Evolutionary conservation across 2,888 invertebrate species (phyloP).

Genomic region (Cheilosia variabilis): DNA sequence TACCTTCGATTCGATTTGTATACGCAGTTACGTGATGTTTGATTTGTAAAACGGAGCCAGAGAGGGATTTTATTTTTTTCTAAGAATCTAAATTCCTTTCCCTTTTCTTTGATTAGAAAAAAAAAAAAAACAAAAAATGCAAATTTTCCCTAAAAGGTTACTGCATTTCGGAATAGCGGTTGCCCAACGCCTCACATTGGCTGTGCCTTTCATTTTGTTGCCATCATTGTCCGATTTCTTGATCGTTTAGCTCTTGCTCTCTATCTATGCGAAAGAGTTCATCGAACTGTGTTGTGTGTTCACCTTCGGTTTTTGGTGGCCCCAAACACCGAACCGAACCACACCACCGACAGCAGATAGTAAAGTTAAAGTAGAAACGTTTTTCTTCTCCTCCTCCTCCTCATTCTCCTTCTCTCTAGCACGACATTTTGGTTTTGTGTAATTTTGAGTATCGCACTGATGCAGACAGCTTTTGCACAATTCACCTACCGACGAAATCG

Average conservation of each 20-base stretch:
- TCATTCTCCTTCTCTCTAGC: neutral
- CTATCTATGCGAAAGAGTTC: constrained; percentile 72
- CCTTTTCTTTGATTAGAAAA: constrained; percentile 40
- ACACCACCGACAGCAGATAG: constrained; percentile 30
- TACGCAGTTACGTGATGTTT: constrained; percentile 10
- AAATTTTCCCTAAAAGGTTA: constrained; percentile 60
- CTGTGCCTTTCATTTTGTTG: constrained; percentile 61
- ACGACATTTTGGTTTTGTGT: constrained; percentile 46
- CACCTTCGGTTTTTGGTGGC: constrained; percentile 50
- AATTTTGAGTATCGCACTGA: constrained; percentile 29
- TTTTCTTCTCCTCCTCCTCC: constrained; percentile 31
- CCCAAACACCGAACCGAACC: neutral
- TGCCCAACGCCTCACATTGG: constrained; percentile 39
- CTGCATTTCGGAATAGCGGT: constrained; percentile 66
- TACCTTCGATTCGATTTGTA: constrained; percentile 55
- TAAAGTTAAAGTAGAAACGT: constrained; percentile 1
- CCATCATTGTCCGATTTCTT: constrained; percentile 27
- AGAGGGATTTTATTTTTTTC: constrained; percentile 8
- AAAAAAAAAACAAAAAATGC: constrained; percentile 40
- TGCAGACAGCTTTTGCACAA: constrained; percentile 67
- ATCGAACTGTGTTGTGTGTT: constrained; percentile 65
- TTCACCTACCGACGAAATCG: constrained; percentile 71
- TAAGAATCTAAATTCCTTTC: constrained; percentile 60
- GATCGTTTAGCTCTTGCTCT: constrained; percentile 32
- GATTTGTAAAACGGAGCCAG: constrained; percentile 19